Base-by-base conservation (phyloP, 2,113 vertebrate species). In the Pangasianodon hypophthalmus region DNA sequence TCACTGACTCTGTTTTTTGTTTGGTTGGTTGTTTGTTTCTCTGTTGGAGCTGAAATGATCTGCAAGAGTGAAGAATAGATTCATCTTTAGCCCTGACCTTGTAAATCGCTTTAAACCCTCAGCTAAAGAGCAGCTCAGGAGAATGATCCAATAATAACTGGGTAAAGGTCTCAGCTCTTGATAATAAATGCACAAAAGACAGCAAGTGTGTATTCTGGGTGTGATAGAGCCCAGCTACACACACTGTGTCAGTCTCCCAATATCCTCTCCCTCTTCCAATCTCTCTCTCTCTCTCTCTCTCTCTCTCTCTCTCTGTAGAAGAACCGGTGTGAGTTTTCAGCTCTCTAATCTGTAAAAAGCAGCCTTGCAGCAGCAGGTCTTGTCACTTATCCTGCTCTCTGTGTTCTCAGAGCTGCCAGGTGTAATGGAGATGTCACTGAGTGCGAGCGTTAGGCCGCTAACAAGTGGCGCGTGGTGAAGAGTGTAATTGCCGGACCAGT, bases 71-170 rank as follows among this genome's bases (percentile, higher is more conserved):
- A 56, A 81, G 75, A 75, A 54, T 46, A 67, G 75, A 90, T 85
- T 77, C 44, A 60, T 89, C 50, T 87, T 87, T 46, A 73, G 16
- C 83, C 79, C 69, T 88, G 84, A 87, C 77, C 83, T 84, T 26
- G 58, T 88, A 88, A 88, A 73, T 58, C 69, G 19, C 87, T 82
- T 84, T 88, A 91, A 90, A 90, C 29, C 87, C 52, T 60, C 60
- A 69, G 85, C 88, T 86, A 87, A 90, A 85, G 58, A 88, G 82
- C 82, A 73, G 77, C 90, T 81, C 64, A 62, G 86, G 81, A 88
- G 87, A 91, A 91, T 88, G 85, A 91, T 90, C 73, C 85, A 62
- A 89, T 88, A 91, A 91, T 93, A 91, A 92, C 79, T 83, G 73
- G 87, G 90, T 86, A 90, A 91, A 93, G 77, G 84, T 86, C 54